Percentiles rank a stretch among this genome's conserved stretches.
These are phyloP conservation scores for Ips typographus DNA, from an alignment of 1,140 invertebrate species.

Conservation along the genomic window DNA sequence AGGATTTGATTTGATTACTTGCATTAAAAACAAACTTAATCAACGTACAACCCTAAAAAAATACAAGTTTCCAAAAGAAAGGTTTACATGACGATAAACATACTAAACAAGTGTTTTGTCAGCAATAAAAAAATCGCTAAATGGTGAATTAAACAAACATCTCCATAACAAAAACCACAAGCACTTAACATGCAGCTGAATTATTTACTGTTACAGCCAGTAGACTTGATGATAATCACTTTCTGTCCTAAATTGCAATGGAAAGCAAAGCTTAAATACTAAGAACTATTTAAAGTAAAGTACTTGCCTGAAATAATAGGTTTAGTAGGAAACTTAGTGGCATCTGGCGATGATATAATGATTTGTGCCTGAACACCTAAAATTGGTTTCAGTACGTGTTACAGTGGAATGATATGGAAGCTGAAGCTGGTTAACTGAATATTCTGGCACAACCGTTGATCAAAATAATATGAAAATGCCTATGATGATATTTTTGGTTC, in stretches of 20 bases:
- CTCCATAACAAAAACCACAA: too few relatives aligned
- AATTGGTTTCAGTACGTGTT: slow-evolving; percentile 20
- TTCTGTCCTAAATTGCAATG: too few relatives aligned
- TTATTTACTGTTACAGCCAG: too few relatives aligned
- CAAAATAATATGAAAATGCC: background rate
- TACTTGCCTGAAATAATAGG: slow-evolving; percentile 30
- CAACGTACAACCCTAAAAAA: too few relatives aligned
- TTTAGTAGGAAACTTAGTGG: slow-evolving; percentile 33
- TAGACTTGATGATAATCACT: too few relatives aligned
- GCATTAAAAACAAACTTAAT: too few relatives aligned
- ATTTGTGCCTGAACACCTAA: slow-evolving; percentile 34
- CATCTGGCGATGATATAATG: slow-evolving; percentile 31
- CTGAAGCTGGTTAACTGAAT: background rate
- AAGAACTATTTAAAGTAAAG: background rate
- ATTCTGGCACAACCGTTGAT: background rate
- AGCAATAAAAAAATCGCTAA: too few relatives aligned
- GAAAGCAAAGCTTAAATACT: background rate
- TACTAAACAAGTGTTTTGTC: too few relatives aligned
- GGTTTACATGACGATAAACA: too few relatives aligned
- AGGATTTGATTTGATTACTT: background rate
- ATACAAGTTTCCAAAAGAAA: background rate
- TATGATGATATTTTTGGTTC: too few relatives aligned
- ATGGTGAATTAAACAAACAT: too few relatives aligned
- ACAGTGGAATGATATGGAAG: slow-evolving; percentile 3
- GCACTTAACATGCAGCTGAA: too few relatives aligned